These are phyloP conservation scores for Pithys albifrons DNA, from an alignment of 2,113 vertebrate genomes.

Conservation along the genomic window DNA sequence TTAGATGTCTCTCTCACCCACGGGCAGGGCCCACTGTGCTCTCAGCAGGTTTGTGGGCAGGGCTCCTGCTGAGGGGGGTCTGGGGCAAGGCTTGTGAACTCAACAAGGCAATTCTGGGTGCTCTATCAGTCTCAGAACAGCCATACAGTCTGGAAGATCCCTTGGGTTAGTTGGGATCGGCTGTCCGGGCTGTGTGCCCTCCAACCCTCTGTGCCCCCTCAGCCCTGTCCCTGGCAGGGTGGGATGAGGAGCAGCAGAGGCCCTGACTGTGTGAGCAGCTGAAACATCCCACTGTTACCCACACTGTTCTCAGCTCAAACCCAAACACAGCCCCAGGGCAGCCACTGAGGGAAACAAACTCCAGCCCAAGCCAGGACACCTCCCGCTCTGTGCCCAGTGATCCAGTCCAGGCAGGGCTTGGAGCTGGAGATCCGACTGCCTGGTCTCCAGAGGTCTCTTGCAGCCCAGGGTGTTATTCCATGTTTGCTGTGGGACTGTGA, in stretches of 20 bases:
- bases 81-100: no score
- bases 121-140: no score
- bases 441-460: background rate
- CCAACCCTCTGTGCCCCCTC: background rate
- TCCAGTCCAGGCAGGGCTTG: background rate
- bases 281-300: background rate
- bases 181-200: background rate
- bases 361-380: background rate
- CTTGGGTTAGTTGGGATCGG: background rate
- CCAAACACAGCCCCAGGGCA: background rate
- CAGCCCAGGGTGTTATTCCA: background rate
- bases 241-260: background rate
- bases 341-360: no score
- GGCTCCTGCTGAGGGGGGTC: background rate
- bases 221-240: background rate
- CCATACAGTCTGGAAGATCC: background rate
- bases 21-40: background rate
- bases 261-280: background rate
- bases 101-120: no score
- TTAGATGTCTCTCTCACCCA: background rate
- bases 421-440: background rate
- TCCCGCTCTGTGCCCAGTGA: background rate
- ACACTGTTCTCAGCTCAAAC: background rate
- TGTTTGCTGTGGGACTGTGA: background rate
- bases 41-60: background rate